phyloP scores from a whole-genome alignment of 2,888 invertebrate genomes.

The Orthonevra nobilis region DNA sequence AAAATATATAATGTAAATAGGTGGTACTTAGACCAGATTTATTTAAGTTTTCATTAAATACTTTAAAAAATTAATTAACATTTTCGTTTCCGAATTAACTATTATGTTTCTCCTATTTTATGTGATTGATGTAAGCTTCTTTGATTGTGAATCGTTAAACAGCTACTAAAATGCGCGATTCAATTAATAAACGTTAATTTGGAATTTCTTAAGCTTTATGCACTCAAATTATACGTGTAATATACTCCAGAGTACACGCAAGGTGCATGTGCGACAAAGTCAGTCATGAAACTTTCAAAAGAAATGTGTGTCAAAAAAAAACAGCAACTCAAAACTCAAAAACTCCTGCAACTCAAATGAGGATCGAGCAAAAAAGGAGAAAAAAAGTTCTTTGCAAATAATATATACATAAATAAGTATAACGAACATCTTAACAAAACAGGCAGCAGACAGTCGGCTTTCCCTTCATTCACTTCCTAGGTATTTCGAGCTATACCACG shows the following conservation, averaged over 20 bases:
- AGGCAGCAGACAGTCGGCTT: slow-evolving; percentile 48
- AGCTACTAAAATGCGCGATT: too few relatives aligned
- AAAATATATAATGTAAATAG: too few relatives aligned
- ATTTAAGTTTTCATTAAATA: not conserved
- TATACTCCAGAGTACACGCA: not conserved
- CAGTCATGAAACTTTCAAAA: slow-evolving; percentile 24
- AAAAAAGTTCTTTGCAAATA: slow-evolving; percentile 3
- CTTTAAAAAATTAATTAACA: slow-evolving; percentile 2
- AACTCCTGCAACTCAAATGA: slow-evolving; percentile 6
- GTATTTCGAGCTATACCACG: slow-evolving; percentile 22
- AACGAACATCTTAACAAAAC: slow-evolving; percentile 45
- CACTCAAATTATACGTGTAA: too few relatives aligned
- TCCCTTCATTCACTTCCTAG: slow-evolving; percentile 46
- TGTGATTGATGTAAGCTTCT: too few relatives aligned
- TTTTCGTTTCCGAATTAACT: not conserved
- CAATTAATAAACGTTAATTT: too few relatives aligned
- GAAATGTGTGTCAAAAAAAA: slow-evolving; percentile 34
- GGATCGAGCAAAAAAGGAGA: not conserved
- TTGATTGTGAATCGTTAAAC: too few relatives aligned
- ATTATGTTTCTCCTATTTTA: too few relatives aligned
- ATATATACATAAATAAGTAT: too few relatives aligned
- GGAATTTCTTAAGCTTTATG: too few relatives aligned
- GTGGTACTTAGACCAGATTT: too few relatives aligned
- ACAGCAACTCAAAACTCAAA: too few relatives aligned
- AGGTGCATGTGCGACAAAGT: slow-evolving; percentile 23